These are phyloP conservation scores for Sebastes fasciatus DNA, from an alignment of 2,113 vertebrate species.

Conservation along the genomic window DNA sequence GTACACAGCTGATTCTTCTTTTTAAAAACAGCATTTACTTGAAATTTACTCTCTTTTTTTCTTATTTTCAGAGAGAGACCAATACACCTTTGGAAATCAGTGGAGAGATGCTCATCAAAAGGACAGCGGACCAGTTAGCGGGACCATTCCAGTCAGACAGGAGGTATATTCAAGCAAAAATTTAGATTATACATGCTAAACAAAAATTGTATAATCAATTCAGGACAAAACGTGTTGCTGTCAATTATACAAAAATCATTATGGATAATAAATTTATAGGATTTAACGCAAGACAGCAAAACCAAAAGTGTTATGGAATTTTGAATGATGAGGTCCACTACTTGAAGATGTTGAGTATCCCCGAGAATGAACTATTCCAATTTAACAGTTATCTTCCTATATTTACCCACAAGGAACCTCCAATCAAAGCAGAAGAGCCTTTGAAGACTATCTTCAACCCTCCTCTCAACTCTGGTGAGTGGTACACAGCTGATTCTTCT, in stretches of 20 bases:
- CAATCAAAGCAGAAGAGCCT: neutral
- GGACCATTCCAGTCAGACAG: too few species aligned
- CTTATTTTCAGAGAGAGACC: neutral
- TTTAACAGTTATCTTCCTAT: too few species aligned
- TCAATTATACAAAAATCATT: too few species aligned
- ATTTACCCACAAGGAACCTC: neutral
- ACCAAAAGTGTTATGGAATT: too few species aligned
- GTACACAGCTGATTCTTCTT: neutral
- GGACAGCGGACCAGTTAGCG: too few species aligned
- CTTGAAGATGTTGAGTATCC: too few species aligned
- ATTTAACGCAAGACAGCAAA: neutral
- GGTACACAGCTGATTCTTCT: neutral
- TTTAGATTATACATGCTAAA: neutral
- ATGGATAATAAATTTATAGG: neutral
- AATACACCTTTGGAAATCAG: rapidly evolving
- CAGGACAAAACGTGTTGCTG: neutral
- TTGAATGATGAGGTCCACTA: too few species aligned
- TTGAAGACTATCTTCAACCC: rapidly evolving
- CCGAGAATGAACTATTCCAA: too few species aligned
- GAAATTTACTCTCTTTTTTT: neutral
- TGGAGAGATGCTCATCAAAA: too few species aligned
- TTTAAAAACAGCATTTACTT: too few species aligned
- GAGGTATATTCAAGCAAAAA: too few species aligned
- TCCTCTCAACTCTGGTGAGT: neutral
- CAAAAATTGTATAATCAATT: neutral